These are phyloP conservation scores for Myathropa florea DNA, from an alignment of 2,888 invertebrate species.

Conservation along the genomic window DNA sequence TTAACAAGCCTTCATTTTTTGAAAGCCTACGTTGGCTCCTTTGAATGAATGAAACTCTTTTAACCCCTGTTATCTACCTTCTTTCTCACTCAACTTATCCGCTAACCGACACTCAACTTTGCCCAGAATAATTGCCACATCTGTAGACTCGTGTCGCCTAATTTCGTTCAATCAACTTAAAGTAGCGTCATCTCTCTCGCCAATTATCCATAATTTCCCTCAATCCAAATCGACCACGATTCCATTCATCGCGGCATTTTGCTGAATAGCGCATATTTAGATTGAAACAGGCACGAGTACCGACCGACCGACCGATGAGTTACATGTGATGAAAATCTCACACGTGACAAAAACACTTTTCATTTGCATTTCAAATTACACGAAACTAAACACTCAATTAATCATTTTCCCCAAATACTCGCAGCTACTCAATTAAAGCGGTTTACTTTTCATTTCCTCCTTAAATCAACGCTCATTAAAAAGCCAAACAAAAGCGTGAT, in stretches of 20 bases:
- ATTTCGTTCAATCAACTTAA: background rate
- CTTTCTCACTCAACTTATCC: no score
- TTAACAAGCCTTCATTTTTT: no score
- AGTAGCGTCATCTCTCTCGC: background rate
- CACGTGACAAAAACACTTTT: background rate
- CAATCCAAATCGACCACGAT: background rate
- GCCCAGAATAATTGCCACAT: no score
- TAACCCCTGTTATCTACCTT: no score
- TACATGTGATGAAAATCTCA: background rate
- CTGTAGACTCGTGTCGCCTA: background rate
- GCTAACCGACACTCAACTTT: no score
- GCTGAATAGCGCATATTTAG: background rate
- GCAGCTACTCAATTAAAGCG: background rate
- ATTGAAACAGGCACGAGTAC: background rate
- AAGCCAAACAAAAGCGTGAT: background rate
- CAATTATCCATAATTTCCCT: background rate
- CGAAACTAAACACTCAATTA: background rate
- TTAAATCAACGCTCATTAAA: background rate
- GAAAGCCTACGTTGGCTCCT: no score
- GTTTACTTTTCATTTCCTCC: background rate
- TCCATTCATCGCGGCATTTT: background rate
- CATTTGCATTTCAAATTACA: background rate
- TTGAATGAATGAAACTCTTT: no score
- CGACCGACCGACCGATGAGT: no score
- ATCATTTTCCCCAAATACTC: background rate